Evolutionary conservation across 2,113 vertebrate genomes (phyloP).

Genomic region (Phodopus roborovskii): DNA sequence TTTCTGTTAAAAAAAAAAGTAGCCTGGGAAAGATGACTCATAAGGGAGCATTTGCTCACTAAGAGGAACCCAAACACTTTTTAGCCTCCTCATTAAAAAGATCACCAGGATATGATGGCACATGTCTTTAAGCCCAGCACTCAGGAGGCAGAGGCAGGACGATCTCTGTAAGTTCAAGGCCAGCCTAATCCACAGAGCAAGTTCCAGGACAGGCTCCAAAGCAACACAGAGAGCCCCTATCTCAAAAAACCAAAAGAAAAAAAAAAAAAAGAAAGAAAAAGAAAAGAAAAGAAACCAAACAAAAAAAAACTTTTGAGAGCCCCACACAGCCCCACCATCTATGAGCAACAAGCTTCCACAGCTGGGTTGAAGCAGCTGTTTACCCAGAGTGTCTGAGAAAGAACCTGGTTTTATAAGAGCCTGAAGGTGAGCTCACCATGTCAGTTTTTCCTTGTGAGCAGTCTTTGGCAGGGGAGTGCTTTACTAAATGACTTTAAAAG

Average conservation of each 20-base stretch:
- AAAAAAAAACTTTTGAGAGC: neutral
- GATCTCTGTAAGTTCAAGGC: no score
- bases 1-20: neutral
- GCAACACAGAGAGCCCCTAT: no score
- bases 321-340: neutral
- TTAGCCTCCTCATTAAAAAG: neutral
- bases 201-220: no score
- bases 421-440: neutral
- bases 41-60: neutral
- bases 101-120: no score
- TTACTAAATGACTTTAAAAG: neutral
- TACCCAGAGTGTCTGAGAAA: neutral
- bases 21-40: neutral
- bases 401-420: slow-evolving; percentile 35
- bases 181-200: no score
- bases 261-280: neutral
- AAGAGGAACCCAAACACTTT: neutral
- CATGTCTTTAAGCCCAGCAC: no score
- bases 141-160: no score
- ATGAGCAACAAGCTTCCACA: neutral
- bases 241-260: neutral
- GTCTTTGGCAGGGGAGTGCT: neutral
- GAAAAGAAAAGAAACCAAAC: no score
- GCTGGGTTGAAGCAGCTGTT: neutral
- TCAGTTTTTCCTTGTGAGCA: neutral